Base-by-base conservation (phyloP, 1,140 invertebrate genomes). In the Lucilia sericata region DNA sequence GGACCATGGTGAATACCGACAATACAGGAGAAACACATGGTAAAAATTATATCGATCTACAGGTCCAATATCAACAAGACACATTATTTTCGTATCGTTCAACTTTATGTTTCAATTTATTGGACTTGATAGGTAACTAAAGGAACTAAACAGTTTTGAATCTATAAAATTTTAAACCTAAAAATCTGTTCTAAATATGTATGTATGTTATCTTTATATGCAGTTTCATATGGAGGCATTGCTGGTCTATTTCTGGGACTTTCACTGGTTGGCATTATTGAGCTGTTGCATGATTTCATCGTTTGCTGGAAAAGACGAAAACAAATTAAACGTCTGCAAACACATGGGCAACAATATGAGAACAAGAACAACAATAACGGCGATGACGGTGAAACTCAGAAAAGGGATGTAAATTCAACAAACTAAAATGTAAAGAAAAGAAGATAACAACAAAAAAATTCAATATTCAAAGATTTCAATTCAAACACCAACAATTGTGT, bases 161-260 rank as follows among this genome's bases (percentile, higher is more conserved):
- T 60, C 2, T 49, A 12, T 0, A 8, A 7, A 81, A 55, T 51
- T 49, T 55, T 81, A 55, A 17, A 55, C 2, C 4, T 55, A 55
- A 17, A 42, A 42, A 42, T 42, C 42, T 42, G 42, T 42, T 42
- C 0, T 42, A 17, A 51, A 51, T 51, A 5, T 51, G 21, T 17
- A 3, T 65, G n/a, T n/a, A n/a, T n/a, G n/a, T n/a, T n/a, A n/a
- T n/a, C n/a, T n/a, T n/a, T n/a, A n/a, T n/a, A n/a, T 36, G 19
- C 36, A 88, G 88, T 89, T 83, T 89, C 88, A 9, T 89, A 76
- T 84, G 88, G 88, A 17, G 88, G 88, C 74, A 88, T 89, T 49
- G 88, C 88, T 10, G 88, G 88, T 19, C 51, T 89, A 30, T 86
- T 89, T 34, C 81, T 89, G 84, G 88, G 88, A n/a, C 36, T 87